phyloP scores from a whole-genome alignment of 2,797 vertebrate genomes.

The Alca torda region DNA sequence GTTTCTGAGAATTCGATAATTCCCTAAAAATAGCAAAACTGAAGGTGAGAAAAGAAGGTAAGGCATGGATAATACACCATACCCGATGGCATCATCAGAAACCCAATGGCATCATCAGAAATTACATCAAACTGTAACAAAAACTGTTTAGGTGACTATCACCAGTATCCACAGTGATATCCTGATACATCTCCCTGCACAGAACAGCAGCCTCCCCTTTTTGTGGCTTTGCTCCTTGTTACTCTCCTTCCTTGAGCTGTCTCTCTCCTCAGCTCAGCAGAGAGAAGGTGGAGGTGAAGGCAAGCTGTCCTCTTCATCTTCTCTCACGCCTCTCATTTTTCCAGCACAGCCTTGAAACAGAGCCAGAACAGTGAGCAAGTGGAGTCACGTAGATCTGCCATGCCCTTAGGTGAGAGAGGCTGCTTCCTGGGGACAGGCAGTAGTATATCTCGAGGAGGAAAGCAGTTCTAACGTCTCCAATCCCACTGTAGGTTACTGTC shows the following conservation, averaged over 20 bases:
- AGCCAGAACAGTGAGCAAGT: background rate
- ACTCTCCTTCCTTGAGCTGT: background rate
- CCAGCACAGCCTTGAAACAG: background rate
- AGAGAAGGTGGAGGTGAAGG: background rate
- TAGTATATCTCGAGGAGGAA: background rate
- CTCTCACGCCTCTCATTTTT: background rate
- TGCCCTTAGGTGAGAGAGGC: background rate
- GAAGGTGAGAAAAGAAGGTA: background rate
- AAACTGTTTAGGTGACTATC: background rate
- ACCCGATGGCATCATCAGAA: background rate
- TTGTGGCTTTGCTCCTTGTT: background rate
- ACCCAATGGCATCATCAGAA: background rate
- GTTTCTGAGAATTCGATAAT: background rate
- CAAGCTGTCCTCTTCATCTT: background rate
- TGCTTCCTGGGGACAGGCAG: background rate
- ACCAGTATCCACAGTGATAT: background rate
- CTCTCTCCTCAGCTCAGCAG: background rate
- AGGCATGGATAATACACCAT: background rate
- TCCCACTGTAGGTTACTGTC: background rate
- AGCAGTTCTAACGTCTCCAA: background rate
- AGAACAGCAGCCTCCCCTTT: background rate
- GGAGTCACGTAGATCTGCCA: accelerated
- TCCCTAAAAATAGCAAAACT: background rate
- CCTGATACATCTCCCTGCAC: no score
- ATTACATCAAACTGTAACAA: background rate